Percentiles rank a stretch among this genome's conserved stretches.
Evolutionary conservation across 1,140 invertebrate genomes (phyloP).

Genomic region (Riptortus pedestris): DNA sequence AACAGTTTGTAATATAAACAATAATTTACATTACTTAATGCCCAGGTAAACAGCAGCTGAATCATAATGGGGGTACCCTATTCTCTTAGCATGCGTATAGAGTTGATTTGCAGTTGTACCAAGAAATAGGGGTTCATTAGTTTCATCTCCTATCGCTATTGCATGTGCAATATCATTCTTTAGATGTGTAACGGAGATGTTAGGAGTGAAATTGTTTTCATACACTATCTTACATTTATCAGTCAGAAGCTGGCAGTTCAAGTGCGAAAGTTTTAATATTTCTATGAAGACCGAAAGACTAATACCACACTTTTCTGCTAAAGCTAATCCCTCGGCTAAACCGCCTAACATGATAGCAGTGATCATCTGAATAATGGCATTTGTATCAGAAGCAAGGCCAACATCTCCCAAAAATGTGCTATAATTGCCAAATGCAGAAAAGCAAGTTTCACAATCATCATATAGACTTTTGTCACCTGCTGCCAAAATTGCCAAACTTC

Average conservation of each 20-base stretch:
- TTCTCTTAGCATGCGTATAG: constrained; percentile 86
- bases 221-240: constrained; percentile 79
- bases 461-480: constrained; percentile 80
- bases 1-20: no score
- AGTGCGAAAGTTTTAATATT: constrained; percentile 72
- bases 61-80: constrained; percentile 87
- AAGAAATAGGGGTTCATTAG: constrained; percentile 83
- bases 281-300: constrained; percentile 82
- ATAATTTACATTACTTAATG: no score
- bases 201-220: constrained; percentile 63
- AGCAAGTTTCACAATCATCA: constrained; percentile 87
- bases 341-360: constrained; percentile 77
- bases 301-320: constrained; percentile 82
- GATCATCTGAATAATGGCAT: constrained; percentile 80
- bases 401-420: constrained; percentile 50
- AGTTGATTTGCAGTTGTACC: constrained; percentile 88
- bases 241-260: constrained; percentile 68
- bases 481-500: constrained; percentile 67
- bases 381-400: constrained; percentile 89
- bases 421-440: constrained; percentile 39
- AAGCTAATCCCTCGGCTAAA: constrained; percentile 81
- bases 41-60: constrained; percentile 83
- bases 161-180: constrained; percentile 88
- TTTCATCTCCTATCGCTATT: constrained; percentile 70
- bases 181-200: constrained; percentile 80